A percentile compares a stretch with the other conserved stretches of the same genome.
These are phyloP conservation scores for Abramis brama DNA, from an alignment of 2,113 vertebrate species.

Conservation along the genomic window DNA sequence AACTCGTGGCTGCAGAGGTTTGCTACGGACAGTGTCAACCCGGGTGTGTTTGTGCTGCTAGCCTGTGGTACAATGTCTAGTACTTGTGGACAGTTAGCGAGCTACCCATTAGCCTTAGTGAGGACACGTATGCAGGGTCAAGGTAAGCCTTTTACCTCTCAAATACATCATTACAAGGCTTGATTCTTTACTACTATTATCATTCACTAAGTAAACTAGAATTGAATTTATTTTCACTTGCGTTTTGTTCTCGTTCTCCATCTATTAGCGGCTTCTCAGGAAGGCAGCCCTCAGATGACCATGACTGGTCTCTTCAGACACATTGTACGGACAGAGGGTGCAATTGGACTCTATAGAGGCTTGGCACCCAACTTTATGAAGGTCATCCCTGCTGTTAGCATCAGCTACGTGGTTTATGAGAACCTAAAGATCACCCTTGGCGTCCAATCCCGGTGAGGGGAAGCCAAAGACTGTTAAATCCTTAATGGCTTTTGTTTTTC, in stretches of 20 bases:
- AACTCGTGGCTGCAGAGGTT: constrained; percentile 90
- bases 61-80: constrained; percentile 95
- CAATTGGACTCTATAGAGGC: constrained; percentile 90
- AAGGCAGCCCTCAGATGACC: constrained; percentile 84
- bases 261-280: constrained; percentile 78
- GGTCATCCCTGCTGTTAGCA: constrained; percentile 97
- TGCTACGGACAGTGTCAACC: constrained; percentile 88
- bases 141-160: constrained; percentile 75
- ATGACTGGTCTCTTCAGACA: constrained; percentile 92
- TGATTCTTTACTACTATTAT: no score
- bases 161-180: neutral
- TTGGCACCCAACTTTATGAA: constrained; percentile 98
- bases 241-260: neutral
- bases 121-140: constrained; percentile 97
- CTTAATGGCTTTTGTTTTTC: constrained; percentile 4
- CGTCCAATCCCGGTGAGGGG: constrained; percentile 87
- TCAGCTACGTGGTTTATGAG: constrained; percentile 98
- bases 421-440: constrained; percentile 90
- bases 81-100: constrained; percentile 93
- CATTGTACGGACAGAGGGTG: constrained; percentile 90
- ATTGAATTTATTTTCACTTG: neutral
- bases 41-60: constrained; percentile 91
- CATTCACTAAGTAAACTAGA: neutral
- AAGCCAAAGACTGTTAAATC: constrained; percentile 3
- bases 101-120: constrained; percentile 93